Percentiles rank a stretch among this genome's conserved stretches.
These are phyloP conservation scores for Clupea harengus DNA, from an alignment of 2,113 vertebrate species.

Conservation along the genomic window DNA sequence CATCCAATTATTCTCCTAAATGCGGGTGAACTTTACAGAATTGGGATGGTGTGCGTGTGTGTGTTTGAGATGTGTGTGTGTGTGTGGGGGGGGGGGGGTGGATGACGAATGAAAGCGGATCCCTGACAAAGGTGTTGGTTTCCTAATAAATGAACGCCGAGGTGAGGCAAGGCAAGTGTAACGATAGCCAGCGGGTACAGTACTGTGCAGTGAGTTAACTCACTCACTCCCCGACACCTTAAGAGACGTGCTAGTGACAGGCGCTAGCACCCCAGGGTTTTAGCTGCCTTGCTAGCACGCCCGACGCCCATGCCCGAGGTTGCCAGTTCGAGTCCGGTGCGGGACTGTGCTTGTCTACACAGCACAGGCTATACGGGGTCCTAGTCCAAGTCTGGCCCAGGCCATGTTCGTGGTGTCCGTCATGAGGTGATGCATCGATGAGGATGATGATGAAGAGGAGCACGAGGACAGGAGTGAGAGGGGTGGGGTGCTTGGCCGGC, in stretches of 20 bases:
- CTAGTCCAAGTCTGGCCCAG: conserved; percentile 53
- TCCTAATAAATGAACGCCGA: conserved; percentile 72
- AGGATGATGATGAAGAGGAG: neutral
- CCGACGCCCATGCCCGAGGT: no score
- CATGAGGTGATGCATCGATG: conserved; percentile 3
- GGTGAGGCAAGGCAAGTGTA: conserved; percentile 46
- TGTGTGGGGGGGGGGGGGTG: neutral
- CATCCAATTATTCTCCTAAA: conserved; percentile 62
- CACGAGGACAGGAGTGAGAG: conserved; percentile 55
- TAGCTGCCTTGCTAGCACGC: no score
- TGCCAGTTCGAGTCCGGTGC: no score
- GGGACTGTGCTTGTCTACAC: no score
- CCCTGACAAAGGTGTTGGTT: conserved; percentile 71
- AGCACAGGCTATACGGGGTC: conserved; percentile 40
- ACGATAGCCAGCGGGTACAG: no score
- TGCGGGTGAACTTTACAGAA: conserved; percentile 48
- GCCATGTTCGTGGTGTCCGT: conserved; percentile 55
- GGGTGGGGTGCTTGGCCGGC: conserved; percentile 74
- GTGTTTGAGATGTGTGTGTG: neutral
- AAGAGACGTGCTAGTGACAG: no score
- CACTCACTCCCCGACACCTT: no score
- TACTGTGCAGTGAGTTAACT: no score
- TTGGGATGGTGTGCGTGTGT: neutral
- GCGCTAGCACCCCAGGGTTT: no score
- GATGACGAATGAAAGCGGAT: conserved; percentile 50